Base-by-base conservation (phyloP, 2,113 vertebrate species). In the Amphiprion percula region DNA sequence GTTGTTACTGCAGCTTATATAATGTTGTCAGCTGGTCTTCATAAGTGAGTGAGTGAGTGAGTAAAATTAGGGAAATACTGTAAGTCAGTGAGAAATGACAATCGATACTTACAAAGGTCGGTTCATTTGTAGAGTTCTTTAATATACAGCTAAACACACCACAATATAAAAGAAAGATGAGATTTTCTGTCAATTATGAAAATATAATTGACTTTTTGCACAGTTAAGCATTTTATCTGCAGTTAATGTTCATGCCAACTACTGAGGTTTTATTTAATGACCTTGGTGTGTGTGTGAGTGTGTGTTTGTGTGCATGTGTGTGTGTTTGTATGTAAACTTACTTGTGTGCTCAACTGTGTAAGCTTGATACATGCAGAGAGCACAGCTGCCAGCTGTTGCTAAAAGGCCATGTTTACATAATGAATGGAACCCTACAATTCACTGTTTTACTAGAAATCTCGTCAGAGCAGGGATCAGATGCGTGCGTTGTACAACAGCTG, bases 341-440 rank as follows among this genome's bases (percentile, higher is more conserved):
- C 16, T 67, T 4, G 11, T 26, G 6, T 58, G 23, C 24, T 21
- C 47, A 26, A 71, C 41, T 75, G 37, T 60, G 39, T 26, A 67
- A 30, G 62, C 46, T 33, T 15, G 54, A 68, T 52, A 39, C 23
- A 60, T 52, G 26, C 52, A 60, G 28, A 41, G 0, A 26, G 33
- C 7, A 0, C 68, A 68, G 52, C 65, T 69, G 78, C 50, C 74
- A 77, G 74, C 65, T 82, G 82, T 54, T 75, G 41, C 67, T 66
- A 10, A 65, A 47, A 59, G 16, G 16, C 17, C 59, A 55, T 82
- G 70, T 74, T 77, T 71, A 64, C 49, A 79, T 87, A 70, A 77
- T 79, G 60, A 68, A 69, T 55, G 14, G 5, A 68, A 70, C 77
- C 47, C 50, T 44, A 54, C 46, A 58, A 33, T 68, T 62, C 33